Conservation (phyloP, 2,797 vertebrate genomes). For the Channa striata region DNA sequence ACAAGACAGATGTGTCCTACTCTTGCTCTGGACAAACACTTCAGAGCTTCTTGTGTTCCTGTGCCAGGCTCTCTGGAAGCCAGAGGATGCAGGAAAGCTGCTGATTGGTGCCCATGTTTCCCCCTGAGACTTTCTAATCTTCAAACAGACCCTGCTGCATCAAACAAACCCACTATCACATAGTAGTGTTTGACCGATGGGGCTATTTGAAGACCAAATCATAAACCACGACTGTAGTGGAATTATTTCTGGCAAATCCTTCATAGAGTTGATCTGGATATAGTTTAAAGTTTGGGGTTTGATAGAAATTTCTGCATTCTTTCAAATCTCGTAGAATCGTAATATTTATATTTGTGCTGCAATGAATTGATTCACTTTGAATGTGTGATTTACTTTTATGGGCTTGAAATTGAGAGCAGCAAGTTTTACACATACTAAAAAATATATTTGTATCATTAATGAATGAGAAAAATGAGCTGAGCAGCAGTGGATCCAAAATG, state of each 20-base stretch:
- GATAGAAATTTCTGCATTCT: no score
- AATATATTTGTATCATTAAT: no score
- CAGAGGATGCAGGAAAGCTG: neutral
- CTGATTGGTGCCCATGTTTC: constrained; percentile 35
- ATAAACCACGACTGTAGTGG: neutral
- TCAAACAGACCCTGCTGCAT: constrained; percentile 21
- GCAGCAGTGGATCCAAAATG: no score
- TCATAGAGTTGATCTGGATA: no score
- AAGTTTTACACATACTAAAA: no score
- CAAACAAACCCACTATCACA: constrained; percentile 3
- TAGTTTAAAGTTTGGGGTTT: no score
- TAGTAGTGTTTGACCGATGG: neutral
- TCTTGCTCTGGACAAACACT: constrained; percentile 45
- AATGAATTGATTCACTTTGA: no score
- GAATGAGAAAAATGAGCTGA: no score
- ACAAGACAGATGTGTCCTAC: constrained; percentile 29
- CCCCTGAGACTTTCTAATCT: constrained; percentile 8
- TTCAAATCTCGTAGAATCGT: no score
- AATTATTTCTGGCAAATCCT: neutral
- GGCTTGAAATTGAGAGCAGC: no score
- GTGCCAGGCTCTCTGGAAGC: constrained; percentile 35
- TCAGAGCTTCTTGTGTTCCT: constrained; percentile 45
- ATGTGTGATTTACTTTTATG: no score
- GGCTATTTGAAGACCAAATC: neutral
- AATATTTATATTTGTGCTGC: no score